Percentiles rank a stretch among this genome's conserved stretches.
Conservation (phyloP, 1,140 invertebrate genomes). For the Apis laboriosa region DNA sequence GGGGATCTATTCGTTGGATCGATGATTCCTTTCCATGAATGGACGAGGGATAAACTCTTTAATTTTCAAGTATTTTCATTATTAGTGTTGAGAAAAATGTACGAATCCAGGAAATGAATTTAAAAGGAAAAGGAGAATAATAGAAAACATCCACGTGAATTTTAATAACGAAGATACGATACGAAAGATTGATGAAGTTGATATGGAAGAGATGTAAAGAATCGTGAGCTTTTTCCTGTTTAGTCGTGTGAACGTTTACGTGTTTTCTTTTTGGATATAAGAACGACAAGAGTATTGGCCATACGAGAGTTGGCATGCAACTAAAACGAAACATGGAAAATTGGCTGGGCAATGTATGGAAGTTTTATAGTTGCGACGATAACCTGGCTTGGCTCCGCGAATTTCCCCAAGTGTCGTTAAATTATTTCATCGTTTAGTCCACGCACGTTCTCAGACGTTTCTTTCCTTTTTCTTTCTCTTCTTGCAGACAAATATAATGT, state of each 20-base stretch:
- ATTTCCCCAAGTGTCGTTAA: slow-evolving; percentile 31
- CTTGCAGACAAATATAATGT: background rate
- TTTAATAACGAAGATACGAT: no score
- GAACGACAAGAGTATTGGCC: background rate
- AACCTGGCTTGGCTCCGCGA: slow-evolving; percentile 14
- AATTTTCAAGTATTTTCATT: no score
- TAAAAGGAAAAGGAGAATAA: no score
- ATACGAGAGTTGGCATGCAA: background rate
- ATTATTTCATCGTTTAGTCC: slow-evolving; percentile 34
- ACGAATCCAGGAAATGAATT: no score
- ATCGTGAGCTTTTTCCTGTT: no score
- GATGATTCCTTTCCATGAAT: background rate
- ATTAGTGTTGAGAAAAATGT: no score
- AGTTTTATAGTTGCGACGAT: slow-evolving; percentile 47
- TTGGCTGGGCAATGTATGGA: slow-evolving; percentile 33
- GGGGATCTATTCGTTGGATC: background rate
- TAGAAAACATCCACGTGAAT: no score
- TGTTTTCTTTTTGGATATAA: background rate
- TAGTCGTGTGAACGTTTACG: background rate
- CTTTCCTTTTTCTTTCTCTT: no score
- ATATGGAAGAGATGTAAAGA: no score
- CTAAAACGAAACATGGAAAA: slow-evolving; percentile 22
- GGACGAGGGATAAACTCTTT: no score
- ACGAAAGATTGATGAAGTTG: no score
- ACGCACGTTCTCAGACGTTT: background rate